Base-by-base conservation (phyloP, 2,888 invertebrate genomes). In the Eupithecia abbreviata region DNA sequence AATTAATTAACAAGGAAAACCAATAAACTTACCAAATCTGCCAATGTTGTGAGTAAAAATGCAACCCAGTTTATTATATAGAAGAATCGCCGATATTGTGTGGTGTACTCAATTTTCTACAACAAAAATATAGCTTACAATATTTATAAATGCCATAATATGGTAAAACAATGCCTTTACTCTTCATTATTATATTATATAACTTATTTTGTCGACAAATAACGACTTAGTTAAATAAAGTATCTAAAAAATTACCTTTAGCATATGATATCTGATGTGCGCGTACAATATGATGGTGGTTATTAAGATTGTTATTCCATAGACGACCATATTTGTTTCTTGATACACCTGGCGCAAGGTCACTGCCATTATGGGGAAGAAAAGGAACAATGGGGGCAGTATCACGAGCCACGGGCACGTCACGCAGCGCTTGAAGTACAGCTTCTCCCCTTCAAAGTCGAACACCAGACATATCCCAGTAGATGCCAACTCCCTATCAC, bases 381-480 rank as follows among this genome's bases (percentile, higher is more conserved):
- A 84, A 72, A 95, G 89, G 82, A 93, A 86, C 79, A 95, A 87
- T n/a, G 95, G 93, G 4, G 95, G 94, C 9, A 90, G 89, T 15
- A 89, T 89, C 55, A 90, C 87, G 9, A 92, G 89, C 72, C 93
- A 84, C 3, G 94, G 95, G 78, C 91, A 91, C 45, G 90, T 89
- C 78, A 92, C 92, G 18, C 81, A 85, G 41, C 94, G 91, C 15
- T 89, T 87, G 58, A 87, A 85, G 83, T 90, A 95, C 73, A 87
- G 88, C 58, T 82, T 86, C 82, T 95, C 95, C 65, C 90, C 89
- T 12, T 89, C 91, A 12, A 88, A 87, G 82, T 90, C 92, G 88
- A 94, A 95, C 78, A 91, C 92, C 84, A 93, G 87, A 86, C 93
- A 93, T 7, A 92, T 79, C 66, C 90, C 93, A 62, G 93, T 94